Base-by-base conservation (phyloP, 2,113 vertebrate species). In the Phalacrocorax carbo region DNA sequence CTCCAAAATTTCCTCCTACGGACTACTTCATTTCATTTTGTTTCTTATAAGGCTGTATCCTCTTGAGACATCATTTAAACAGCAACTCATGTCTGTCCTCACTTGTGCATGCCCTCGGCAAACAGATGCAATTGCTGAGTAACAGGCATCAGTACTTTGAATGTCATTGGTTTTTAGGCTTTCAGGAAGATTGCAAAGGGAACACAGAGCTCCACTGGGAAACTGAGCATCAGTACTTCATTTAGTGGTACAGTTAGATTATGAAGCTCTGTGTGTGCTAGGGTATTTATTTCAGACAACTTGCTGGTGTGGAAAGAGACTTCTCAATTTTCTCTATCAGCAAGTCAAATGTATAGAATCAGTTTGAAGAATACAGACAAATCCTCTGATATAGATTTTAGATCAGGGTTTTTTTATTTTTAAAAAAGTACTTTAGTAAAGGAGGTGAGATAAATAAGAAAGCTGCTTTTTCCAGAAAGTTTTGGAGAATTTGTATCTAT, bases 121-220 rank as follows among this genome's bases (percentile, higher is more conserved):
- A 94, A 90, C 79, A 93, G 62, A 52, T 1, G 2, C 78, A 88
- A 44, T 92, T 80, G 76, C 76, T 89, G 64, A 91, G 71, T 92
- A 95, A 90, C 72, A 88, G 55, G 34, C 58, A 38, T 68, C 93
- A 84, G 71, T 95, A 94, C 48, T 96, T 90, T 51, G 61, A 96
- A 90, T 94, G 94, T 70, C 70, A 70, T 60, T 94, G 84, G 14
- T 40, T 90, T 92, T 82, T 42, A 79, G 52, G 30, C 86, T 97
- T 97, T 93, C 94, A 93, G 84, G 82, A 93, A 93, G 75, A 95
- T 87, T 96, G 81, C 76, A 87, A 86, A 95, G 84, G 82, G 93
- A 96, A 48, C 79, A 58, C 15, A 82, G 55, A 93, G 54, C 76
- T 97, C 83, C 76, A 36, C 86, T 95, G 95, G 92, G 87, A 95